phyloP scores from a whole-genome alignment of 2,797 vertebrate genomes.

The Spinus olivaceus region DNA sequence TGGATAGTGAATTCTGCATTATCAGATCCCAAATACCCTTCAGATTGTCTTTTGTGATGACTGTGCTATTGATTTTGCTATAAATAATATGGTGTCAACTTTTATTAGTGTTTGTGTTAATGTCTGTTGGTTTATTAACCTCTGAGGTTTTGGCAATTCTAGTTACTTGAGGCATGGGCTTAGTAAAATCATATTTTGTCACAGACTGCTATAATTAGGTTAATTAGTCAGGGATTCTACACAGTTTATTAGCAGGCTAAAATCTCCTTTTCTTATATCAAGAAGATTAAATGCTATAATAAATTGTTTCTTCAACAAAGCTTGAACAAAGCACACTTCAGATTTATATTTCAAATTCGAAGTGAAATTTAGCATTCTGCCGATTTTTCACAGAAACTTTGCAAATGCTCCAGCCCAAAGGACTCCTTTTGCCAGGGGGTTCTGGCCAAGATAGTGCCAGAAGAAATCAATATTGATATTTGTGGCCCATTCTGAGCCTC shows the following conservation, averaged over 20 bases:
- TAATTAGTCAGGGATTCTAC: slow-evolving; percentile 75
- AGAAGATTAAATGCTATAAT: slow-evolving; percentile 63
- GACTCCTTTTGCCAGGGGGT: background rate
- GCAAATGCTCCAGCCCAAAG: background rate
- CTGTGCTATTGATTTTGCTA: background rate
- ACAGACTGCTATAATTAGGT: slow-evolving; percentile 69
- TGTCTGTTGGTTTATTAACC: slow-evolving; percentile 30
- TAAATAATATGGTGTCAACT: slow-evolving; percentile 35
- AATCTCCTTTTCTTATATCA: slow-evolving; percentile 62
- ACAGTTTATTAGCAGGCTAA: slow-evolving; percentile 66
- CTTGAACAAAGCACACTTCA: slow-evolving; percentile 49
- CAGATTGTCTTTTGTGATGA: background rate
- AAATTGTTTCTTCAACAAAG: slow-evolving; percentile 60
- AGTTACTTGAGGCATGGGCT: slow-evolving; percentile 40
- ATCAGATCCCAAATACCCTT: background rate
- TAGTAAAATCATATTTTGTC: slow-evolving; percentile 64
- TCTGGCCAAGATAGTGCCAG: background rate
- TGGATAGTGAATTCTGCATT: background rate
- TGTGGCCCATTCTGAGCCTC: background rate
- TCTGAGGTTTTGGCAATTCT: slow-evolving; percentile 34
- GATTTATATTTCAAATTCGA: background rate
- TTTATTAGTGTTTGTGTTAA: slow-evolving; percentile 39
- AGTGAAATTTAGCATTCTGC: slow-evolving; percentile 14
- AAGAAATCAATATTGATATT: slow-evolving; percentile 28
- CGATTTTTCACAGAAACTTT: background rate